Evolutionary conservation across 2,113 vertebrate species (phyloP), one percentile per base, ranked within the genome.

Genomic region (Lepus europaeus): DNA sequence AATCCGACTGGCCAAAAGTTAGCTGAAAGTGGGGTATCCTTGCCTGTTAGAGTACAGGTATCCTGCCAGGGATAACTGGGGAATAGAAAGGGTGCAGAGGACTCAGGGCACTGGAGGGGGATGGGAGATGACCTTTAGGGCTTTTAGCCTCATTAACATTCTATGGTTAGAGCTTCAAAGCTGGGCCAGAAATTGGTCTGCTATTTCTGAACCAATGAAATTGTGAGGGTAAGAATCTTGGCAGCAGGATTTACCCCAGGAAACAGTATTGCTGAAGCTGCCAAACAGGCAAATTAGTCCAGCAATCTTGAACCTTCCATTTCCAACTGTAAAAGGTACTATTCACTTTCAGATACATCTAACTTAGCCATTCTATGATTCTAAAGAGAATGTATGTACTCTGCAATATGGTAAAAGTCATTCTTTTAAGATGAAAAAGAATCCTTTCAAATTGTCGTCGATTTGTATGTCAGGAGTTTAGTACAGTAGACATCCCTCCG

Each of bases 341-440:
- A 22, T 63, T 90, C 69, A 59, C 77, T n/a, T 4, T 68, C 73
- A 68, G 19, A 69, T 9, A 68, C 14, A 72, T 85, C 63, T 45
- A 19, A 85, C 68, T 82, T 86, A 78, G 49, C 77, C 39, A 59
- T 51, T 63, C 20, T 59, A 12, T 22, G 17, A 80, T 20, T 79
- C 77, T 70, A 59, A 59, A 20, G 63, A 29, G n/a, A 66, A 63
- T n/a, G 63, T 89, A 36, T 29, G 72, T 49, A 36, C 59, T 79
- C 22, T 36, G 13, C 74, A 39, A 56, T 68, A 72, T 9, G 4
- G 9, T 12, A 19, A 89, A 81, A 91, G 14, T 77, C 31, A 53
- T 61, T 68, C 49, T 91, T 96, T 86, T 45, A 90, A 83, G 22
- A 17, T 95, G 64, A 51, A 92, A 95, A 68, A 89, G 6, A 17